Conservation (phyloP, 37 sponge, comb jelly and placozoan species). For the Eunapius fragilis region DNA sequence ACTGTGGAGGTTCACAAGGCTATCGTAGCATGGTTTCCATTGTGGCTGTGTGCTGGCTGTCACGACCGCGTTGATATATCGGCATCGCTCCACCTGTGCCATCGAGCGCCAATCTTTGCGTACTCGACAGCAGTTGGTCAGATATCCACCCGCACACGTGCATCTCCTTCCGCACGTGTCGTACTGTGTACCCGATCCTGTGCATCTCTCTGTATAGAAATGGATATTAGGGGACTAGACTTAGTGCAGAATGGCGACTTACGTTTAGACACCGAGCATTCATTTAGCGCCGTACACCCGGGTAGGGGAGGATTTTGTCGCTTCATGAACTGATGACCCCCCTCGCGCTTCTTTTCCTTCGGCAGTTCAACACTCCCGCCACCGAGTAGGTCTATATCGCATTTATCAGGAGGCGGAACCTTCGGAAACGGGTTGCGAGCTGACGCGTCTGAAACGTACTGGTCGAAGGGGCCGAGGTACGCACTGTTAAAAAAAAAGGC, state of each 20-base stretch:
- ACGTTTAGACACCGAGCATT: not conserved
- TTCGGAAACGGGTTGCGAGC: not conserved
- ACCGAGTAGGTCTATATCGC: not conserved
- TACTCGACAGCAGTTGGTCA: conserved; percentile 18
- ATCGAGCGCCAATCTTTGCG: conserved; percentile 30
- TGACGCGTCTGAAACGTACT: not conserved
- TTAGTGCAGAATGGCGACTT: no score
- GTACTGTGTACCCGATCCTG: conserved; percentile 5
- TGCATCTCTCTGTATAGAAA: conserved; percentile 12
- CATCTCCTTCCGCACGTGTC: conserved; percentile 22
- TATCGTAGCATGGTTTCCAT: conserved; percentile 44
- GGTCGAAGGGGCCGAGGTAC: not conserved
- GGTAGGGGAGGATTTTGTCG: not conserved
- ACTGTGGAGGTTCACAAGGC: conserved; percentile 10
- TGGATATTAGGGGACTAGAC: no score
- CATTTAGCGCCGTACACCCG: not conserved
- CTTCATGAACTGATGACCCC: not conserved
- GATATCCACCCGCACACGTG: conserved; percentile 1
- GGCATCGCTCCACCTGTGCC: not conserved
- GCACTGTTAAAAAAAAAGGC: no score
- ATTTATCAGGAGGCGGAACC: not conserved
- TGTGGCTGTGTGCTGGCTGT: conserved; percentile 14
- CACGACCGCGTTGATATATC: conserved; percentile 29
- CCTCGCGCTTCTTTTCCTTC: not conserved
- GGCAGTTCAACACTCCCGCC: not conserved